Percentiles rank a stretch among this genome's conserved stretches.
Conservation (phyloP, 2,113 vertebrate genomes). For the Hyla sarda region DNA sequence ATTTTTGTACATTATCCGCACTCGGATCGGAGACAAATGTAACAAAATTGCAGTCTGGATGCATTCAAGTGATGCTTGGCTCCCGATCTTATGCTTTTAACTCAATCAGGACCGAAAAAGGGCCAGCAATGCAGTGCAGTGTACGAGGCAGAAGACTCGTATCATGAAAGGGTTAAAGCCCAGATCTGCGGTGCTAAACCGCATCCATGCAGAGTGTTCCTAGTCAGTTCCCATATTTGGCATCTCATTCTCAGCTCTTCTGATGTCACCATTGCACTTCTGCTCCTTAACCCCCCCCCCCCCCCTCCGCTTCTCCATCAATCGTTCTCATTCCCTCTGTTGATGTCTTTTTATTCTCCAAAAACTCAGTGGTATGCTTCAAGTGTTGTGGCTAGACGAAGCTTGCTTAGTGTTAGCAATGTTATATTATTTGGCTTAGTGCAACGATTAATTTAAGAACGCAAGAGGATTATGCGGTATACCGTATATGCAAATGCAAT, state of each 20-base stretch:
- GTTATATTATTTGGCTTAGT: slow-evolving; percentile 69
- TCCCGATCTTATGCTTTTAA: slow-evolving; percentile 63
- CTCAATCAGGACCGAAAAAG: neutral
- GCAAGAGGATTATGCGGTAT: slow-evolving; percentile 73
- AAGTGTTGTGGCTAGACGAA: slow-evolving; percentile 79
- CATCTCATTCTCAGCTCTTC: slow-evolving; percentile 75
- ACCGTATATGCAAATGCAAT: slow-evolving; percentile 64
- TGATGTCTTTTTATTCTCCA: slow-evolving; percentile 69
- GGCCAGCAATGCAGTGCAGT: slow-evolving; percentile 4
- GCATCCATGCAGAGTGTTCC: slow-evolving; percentile 82
- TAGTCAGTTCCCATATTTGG: slow-evolving; percentile 62
- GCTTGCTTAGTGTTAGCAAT: slow-evolving; percentile 80
- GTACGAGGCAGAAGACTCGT: neutral
- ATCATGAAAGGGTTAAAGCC: slow-evolving; percentile 14
- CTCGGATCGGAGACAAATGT: slow-evolving; percentile 26
- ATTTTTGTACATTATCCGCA: slow-evolving; percentile 13
- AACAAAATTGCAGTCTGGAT: slow-evolving; percentile 53
- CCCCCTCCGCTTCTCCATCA: slow-evolving; percentile 63
- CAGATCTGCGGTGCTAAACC: slow-evolving; percentile 68
- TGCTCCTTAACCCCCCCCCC: slow-evolving; percentile 62
- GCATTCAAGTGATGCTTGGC: slow-evolving; percentile 63
- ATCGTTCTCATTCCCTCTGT: slow-evolving; percentile 69
- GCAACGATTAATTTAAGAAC: slow-evolving; percentile 44
- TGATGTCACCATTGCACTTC: slow-evolving; percentile 67
- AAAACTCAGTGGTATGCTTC: slow-evolving; percentile 76